Percentiles rank a stretch among this genome's conserved stretches.
Evolutionary conservation across 2,113 vertebrate species (phyloP).

Genomic region (Semicossyphus pulcher): DNA sequence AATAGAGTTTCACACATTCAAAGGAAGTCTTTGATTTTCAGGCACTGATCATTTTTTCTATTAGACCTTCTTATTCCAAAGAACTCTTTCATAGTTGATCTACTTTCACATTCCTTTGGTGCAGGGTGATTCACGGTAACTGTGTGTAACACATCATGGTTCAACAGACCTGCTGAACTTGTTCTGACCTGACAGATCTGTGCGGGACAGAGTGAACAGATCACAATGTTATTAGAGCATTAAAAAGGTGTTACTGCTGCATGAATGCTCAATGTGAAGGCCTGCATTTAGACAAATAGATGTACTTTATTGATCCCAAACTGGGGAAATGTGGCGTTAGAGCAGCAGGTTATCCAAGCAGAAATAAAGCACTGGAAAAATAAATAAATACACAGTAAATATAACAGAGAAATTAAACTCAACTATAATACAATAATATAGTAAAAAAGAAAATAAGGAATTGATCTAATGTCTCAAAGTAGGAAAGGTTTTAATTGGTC

Average conservation of each 20-base stretch:
- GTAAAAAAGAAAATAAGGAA: too few relatives aligned
- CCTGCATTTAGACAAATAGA: too few relatives aligned
- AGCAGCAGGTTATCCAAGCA: too few relatives aligned
- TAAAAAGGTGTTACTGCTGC: background rate
- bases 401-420: too few relatives aligned
- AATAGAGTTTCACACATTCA: too few relatives aligned
- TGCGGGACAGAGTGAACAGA: background rate
- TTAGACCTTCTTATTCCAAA: too few relatives aligned
- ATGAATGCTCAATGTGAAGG: background rate
- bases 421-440: too few relatives aligned
- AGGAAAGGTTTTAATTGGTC: background rate
- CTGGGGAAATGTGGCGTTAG: too few relatives aligned
- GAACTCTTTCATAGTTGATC: background rate
- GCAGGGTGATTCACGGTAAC: background rate
- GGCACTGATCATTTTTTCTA: background rate
- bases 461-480: background rate
- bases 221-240: background rate
- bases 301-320: too few relatives aligned
- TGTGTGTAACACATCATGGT: background rate
- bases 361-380: too few relatives aligned
- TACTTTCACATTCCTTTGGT: background rate
- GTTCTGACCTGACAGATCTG: constrained; percentile 24
- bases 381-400: too few relatives aligned
- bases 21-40: too few relatives aligned
- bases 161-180: constrained; percentile 36